A percentile compares a stretch with the other conserved stretches of the same genome.
These are phyloP conservation scores for Leptinotarsa peninsularis DNA, from an alignment of 2,888 invertebrate genomes.

Conservation along the genomic window DNA sequence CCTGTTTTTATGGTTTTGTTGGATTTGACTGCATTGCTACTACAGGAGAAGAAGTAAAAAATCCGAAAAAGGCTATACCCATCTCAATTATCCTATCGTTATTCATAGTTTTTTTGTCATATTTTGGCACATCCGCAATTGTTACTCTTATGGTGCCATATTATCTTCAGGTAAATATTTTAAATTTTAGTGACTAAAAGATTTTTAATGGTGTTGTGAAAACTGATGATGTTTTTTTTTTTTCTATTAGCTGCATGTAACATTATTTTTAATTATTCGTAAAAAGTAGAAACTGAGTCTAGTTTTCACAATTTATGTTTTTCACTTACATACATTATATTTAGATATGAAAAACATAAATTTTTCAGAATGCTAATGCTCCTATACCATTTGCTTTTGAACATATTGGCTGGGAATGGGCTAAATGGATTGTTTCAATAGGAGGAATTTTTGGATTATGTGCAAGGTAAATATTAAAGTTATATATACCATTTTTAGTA, in stretches of 20 bases:
- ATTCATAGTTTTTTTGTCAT: constrained; percentile 85
- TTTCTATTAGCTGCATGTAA: no score
- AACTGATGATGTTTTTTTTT: no score
- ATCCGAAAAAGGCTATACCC: constrained; percentile 89
- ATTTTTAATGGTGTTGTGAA: not conserved
- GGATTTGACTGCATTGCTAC: constrained; percentile 93
- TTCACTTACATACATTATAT: not conserved
- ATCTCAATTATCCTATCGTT: constrained; percentile 87
- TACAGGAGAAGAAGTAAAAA: constrained; percentile 89
- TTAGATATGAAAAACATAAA: not conserved
- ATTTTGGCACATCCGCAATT: constrained; percentile 89
- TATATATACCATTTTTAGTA: not conserved
- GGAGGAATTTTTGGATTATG: constrained; percentile 89
- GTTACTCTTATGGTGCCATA: constrained; percentile 90
- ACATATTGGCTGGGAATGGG: constrained; percentile 79
- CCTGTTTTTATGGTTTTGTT: constrained; percentile 92
- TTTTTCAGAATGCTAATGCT: constrained; percentile 76
- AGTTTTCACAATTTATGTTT: not conserved
- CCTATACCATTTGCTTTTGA: constrained; percentile 86
- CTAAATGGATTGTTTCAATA: constrained; percentile 85
- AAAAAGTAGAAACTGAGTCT: not conserved
- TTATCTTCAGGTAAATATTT: constrained; percentile 73
- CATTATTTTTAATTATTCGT: no score
- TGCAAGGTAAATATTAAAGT: constrained; percentile 72
- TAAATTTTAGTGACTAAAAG: not conserved